Evolutionary conservation across 2,113 vertebrate species (phyloP), one percentile per base, ranked within the genome.

Genomic region (Phalacrocorax carbo): DNA sequence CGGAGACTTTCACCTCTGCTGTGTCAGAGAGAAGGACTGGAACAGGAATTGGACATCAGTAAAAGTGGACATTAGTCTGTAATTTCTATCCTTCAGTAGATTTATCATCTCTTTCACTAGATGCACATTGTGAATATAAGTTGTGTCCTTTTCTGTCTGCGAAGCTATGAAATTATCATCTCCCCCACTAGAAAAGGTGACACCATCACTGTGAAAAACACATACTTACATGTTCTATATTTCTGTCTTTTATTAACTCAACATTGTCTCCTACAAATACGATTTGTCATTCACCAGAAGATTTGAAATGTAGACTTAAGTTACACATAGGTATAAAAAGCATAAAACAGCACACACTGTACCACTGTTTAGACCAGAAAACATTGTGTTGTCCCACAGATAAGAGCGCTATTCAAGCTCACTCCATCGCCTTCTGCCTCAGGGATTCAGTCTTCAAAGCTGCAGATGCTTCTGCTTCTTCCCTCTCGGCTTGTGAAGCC

Each of bases 261-360:
- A 95, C 40, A 36, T 96, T 97, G 94, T 96, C 82, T 97, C 93
- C 97, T 97, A 97, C 97, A 98, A 96, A 97, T 97, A 97, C 51
- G 73, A 81, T 98, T 98, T 98, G 91, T 83, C 97, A 97, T 94
- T 96, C 97, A 95, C 97, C 97, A 96, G 94, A 97, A 96, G 82
- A 89, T 96, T 97, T 96, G 95, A 96, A 96, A 96, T 97, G 97
- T 90, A 98, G 97, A 97, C 95, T 98, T 96, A 97, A 96, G 97
- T 98, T 98, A 98, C 98, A 98, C 94, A 97, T 97, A 97, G 81
- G 96, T 97, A 97, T 96, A 97, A 96, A 97, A 98, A 97, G 95
- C 96, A 90, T 94, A 90, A 97, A 94, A 91, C 95, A 97, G 97
- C 96, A 97, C 96, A 97, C 88, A 95, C 51, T 42, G 96, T 96